Evolutionary conservation across 2,113 vertebrate genomes (phyloP), one percentile per base, ranked within the genome.

Genomic region (Gadus macrocephalus): DNA sequence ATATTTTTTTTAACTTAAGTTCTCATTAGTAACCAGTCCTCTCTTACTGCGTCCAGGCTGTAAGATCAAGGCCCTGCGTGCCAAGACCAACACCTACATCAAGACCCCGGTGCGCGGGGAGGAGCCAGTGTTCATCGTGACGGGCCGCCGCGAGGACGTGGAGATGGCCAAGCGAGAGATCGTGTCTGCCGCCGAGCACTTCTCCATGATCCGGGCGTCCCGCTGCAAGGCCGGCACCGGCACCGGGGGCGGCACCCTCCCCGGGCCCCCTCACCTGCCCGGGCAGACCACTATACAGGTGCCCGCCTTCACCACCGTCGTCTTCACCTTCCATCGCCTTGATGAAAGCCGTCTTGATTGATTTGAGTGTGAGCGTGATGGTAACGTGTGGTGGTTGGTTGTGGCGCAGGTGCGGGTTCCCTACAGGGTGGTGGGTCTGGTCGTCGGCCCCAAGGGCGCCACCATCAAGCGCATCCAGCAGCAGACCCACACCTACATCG

Each of bases 401-500:
- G 42, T 42, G 8, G 3, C 76, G 76, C 94, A 98, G 88, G 97
- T 99, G 81, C 89, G 97, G 4, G 97, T 99, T 31, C 97, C 97
- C 6, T 99, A 99, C 89, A 91, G 96, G 0, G 95, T 99, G 20
- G 97, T 99, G 11, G 97, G 97, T 31, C 89, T 99, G 76, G 97
- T 98, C 20, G 97, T 98, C 66, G 97, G 97, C 1, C 96, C 97
- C 53, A 98, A 97, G 78, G 97, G 97, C 0, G 96, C 96, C 75
- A 98, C 97, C n/a, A 98, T 99, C 89, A 99, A 98, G 82, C 92
- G 96, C 67, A 98, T 98, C 83, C 97, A 99, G 90, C 97, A 98
- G 86, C 95, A 94, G 87, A 98, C 96, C 0, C 96, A 98, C 91
- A 99, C 97, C 0, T 99, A 99, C 90, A 99, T 99, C 1, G 96